Conservation (phyloP, 2,797 vertebrate genomes). For the Cyclura pinguis region DNA sequence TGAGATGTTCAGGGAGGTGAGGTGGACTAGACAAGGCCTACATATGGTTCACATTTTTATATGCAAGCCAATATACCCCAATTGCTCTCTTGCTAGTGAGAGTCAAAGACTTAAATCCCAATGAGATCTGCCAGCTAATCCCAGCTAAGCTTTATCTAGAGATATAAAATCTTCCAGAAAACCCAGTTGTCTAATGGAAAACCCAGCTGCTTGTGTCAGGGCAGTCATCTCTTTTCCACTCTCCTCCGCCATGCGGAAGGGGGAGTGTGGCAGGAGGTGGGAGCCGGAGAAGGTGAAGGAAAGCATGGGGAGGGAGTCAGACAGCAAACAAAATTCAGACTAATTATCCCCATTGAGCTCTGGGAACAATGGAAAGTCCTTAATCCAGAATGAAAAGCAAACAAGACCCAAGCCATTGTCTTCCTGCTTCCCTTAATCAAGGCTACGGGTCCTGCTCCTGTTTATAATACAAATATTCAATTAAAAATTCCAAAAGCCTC, state of each 20-base stretch:
- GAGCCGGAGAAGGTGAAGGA: background rate
- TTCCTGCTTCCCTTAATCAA: conserved; percentile 64
- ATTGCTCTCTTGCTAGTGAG: background rate
- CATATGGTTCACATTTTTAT: background rate
- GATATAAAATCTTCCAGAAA: conserved; percentile 12
- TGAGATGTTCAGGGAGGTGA: background rate
- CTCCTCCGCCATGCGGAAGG: background rate
- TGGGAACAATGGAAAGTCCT: conserved; percentile 71
- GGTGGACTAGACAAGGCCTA: background rate
- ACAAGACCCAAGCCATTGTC: conserved; percentile 65
- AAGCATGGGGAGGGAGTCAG: conserved; percentile 45
- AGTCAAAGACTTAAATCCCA: background rate
- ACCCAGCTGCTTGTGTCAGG: background rate
- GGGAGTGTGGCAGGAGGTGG: conserved; percentile 46
- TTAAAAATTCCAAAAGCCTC: conserved; percentile 74
- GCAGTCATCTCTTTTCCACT: background rate
- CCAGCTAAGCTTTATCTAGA: background rate
- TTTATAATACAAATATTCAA: conserved; percentile 80
- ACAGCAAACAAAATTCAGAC: conserved; percentile 70
- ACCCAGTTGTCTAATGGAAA: background rate
- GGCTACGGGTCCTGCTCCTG: conserved; percentile 62
- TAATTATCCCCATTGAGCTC: conserved; percentile 74
- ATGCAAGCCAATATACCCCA: background rate
- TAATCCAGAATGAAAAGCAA: conserved; percentile 80
- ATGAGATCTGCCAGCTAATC: background rate